These are phyloP conservation scores for Ptilorrhoa leucosticta DNA, from an alignment of 2,113 vertebrate species.

Conservation along the genomic window DNA sequence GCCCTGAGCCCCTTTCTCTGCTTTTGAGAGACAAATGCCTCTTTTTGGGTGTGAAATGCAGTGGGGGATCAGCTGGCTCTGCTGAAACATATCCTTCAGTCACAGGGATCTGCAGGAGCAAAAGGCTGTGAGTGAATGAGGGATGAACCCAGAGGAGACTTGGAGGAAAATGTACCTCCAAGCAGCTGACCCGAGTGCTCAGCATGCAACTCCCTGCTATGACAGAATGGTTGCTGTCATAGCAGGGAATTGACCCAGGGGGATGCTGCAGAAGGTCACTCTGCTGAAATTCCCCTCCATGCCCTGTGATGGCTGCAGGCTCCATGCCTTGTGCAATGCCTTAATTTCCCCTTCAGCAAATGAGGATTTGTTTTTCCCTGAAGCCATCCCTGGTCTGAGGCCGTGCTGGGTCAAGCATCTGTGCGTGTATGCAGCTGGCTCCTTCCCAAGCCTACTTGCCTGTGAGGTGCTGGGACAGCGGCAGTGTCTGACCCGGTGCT, in stretches of 20 bases:
- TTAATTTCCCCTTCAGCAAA: background rate
- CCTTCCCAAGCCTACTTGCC: background rate
- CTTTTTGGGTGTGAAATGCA: background rate
- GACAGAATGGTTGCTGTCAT: rapidly evolving
- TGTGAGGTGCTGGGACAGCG: background rate
- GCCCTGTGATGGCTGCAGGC: background rate
- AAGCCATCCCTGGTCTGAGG: background rate
- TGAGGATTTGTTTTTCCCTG: background rate
- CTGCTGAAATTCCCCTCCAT: background rate
- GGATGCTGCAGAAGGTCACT: background rate
- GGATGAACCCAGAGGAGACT: background rate
- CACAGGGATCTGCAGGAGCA: background rate
- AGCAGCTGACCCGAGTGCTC: background rate
- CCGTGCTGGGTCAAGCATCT: rapidly evolving
- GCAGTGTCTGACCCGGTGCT: background rate
- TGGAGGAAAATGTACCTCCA: background rate
- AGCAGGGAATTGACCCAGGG: too few species aligned
- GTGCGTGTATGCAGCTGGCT: background rate
- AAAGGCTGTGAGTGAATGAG: background rate
- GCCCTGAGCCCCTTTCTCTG: rapidly evolving
- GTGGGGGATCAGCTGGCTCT: background rate
- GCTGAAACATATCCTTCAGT: background rate
- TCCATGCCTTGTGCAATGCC: rapidly evolving
- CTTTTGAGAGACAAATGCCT: background rate
- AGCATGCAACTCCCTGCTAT: background rate